Evolutionary conservation across 2,113 vertebrate genomes (phyloP).

Genomic region (Urocolius indicus): DNA sequence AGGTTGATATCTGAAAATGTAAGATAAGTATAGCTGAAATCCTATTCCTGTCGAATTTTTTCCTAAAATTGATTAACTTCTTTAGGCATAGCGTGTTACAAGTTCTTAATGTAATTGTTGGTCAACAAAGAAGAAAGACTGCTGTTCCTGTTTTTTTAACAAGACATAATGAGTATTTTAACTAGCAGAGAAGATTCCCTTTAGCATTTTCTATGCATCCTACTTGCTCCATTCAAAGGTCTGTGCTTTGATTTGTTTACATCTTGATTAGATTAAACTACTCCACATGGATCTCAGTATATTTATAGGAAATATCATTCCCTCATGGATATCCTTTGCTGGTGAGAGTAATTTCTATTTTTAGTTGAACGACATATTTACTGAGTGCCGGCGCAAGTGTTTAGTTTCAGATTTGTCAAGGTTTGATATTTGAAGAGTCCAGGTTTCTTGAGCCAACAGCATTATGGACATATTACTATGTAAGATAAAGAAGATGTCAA

Average conservation of each 20-base stretch:
- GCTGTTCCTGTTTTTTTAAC: neutral
- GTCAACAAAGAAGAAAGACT: neutral
- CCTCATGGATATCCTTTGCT: conserved; percentile 2
- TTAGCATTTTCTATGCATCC: neutral
- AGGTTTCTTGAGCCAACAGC: neutral
- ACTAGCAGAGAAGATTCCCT: neutral
- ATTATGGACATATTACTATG: neutral
- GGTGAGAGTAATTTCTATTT: conserved; percentile 58
- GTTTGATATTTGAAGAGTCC: neutral
- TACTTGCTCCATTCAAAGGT: neutral
- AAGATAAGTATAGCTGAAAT: neutral
- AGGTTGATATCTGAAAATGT: neutral
- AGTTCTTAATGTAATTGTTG: neutral
- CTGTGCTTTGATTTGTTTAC: conserved; percentile 15
- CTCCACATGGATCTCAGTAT: conserved; percentile 40
- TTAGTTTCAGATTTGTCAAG: conserved; percentile 27
- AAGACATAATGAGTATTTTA: neutral
- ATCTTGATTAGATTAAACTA: conserved; percentile 21
- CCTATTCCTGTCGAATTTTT: neutral
- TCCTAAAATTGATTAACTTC: neutral
- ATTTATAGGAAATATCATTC: conserved; percentile 65
- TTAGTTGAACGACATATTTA: conserved; percentile 55
- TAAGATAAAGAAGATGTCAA: neutral
- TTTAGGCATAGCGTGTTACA: neutral
- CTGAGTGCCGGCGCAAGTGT: neutral